Evolutionary conservation across 2,113 vertebrate species (phyloP).

Genomic region (Phylloscopus trochiloides): DNA sequence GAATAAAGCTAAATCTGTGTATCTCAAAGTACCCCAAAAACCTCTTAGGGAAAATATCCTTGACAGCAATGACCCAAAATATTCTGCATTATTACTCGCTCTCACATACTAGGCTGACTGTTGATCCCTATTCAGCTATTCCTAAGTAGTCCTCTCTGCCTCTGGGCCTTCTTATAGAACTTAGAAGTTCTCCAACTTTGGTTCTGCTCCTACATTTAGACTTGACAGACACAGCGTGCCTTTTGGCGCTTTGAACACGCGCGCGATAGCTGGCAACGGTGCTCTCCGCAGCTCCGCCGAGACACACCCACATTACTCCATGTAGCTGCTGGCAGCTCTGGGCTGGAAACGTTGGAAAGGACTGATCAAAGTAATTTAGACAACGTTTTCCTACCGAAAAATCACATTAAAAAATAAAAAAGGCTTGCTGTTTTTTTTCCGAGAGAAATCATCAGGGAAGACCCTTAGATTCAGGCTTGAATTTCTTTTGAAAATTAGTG

Average conservation of each 20-base stretch:
- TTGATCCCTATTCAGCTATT: neutral
- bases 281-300: fast-evolving
- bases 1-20: neutral
- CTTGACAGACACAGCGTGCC: fast-evolving
- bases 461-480: neutral
- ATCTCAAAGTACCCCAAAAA: neutral
- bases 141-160: neutral
- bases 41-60: neutral
- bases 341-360: neutral
- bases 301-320: neutral
- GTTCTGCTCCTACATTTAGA: neutral
- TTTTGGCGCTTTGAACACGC: neutral
- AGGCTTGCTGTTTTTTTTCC: no score
- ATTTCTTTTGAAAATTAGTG: conserved; percentile 2
- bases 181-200: neutral
- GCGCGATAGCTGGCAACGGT: fast-evolving
- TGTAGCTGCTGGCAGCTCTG: neutral
- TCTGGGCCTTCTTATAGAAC: neutral
- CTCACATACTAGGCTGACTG: neutral
- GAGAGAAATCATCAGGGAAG: neutral
- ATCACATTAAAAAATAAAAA: neutral
- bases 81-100: neutral
- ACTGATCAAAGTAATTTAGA: neutral
- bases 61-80: neutral
- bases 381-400: neutral